Conservation (phyloP, 2,888 invertebrate genomes). For the Dynastes hyllus region DNA sequence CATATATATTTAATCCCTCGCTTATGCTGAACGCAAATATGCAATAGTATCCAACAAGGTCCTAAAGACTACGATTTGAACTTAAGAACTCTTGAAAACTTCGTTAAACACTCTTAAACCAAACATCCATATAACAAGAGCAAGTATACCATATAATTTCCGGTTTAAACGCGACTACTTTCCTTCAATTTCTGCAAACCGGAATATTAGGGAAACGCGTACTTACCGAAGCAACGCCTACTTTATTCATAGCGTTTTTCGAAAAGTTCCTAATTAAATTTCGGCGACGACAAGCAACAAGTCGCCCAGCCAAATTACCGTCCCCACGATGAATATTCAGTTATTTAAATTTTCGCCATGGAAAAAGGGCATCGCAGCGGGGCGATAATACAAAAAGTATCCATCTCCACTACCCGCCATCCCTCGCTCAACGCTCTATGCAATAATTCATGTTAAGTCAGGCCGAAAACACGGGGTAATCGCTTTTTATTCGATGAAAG, state of each 20-base stretch:
- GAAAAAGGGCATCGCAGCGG: constrained; percentile 3
- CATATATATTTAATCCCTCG: too few species aligned
- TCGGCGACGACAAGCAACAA: constrained; percentile 22
- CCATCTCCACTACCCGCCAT: neutral
- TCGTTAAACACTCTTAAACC: too few species aligned
- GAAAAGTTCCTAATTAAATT: constrained; percentile 31
- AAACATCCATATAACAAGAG: too few species aligned
- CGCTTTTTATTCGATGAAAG: constrained; percentile 24
- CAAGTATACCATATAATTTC: too few species aligned
- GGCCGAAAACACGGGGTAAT: constrained; percentile 14
- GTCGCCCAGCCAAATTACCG: constrained; percentile 30
- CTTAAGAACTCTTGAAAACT: too few species aligned
- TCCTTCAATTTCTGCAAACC: too few species aligned
- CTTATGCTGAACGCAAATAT: too few species aligned
- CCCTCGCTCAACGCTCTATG: neutral
- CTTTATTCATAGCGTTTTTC: constrained; percentile 6
- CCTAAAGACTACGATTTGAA: too few species aligned
- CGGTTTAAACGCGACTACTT: too few species aligned
- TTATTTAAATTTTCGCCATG: constrained; percentile 34
- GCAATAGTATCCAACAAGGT: too few species aligned
- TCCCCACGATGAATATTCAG: constrained; percentile 41
- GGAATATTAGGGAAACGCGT: neutral
- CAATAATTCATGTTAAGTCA: constrained; percentile 25
- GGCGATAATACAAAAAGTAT: constrained; percentile 9
- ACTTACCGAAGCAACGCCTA: neutral